Conservation (phyloP, 1,140 invertebrate species). For the Sminthurinus signatus region DNA sequence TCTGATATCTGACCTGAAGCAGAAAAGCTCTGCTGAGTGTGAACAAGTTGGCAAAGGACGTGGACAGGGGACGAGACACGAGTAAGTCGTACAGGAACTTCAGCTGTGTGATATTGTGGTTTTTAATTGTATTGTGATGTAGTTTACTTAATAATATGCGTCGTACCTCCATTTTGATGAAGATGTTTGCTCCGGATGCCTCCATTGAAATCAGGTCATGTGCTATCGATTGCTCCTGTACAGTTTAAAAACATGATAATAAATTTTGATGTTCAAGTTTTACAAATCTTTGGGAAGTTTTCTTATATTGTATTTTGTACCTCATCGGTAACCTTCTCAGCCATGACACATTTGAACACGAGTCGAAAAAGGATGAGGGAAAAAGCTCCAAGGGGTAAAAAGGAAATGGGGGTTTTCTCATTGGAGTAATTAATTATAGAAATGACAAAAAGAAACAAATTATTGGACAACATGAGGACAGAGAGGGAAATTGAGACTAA, state of each 20-base stretch:
- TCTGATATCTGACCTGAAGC: background rate
- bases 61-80: background rate
- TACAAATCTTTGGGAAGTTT: background rate
- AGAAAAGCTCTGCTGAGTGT: background rate
- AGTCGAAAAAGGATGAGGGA: background rate
- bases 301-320: too few relatives aligned
- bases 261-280: too few relatives aligned
- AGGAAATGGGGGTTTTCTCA: background rate
- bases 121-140: conserved; percentile 6
- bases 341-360: conserved; percentile 5
- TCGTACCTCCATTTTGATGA: conserved; percentile 20
- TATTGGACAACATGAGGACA: background rate
- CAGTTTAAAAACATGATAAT: background rate
- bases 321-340: conserved; percentile 10
- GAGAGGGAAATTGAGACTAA: background rate
- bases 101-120: conserved; percentile 3
- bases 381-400: conserved; percentile 1
- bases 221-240: conserved; percentile 12
- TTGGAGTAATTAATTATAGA: background rate
- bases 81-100: conserved; percentile 15
- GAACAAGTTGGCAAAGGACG: background rate
- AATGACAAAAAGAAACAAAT: background rate
- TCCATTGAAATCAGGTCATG: conserved; percentile 5
- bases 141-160: conserved; percentile 7
- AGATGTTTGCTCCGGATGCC: conserved; percentile 1